These are phyloP conservation scores for Saccostrea cuccullata DNA, from an alignment of 1,140 invertebrate genomes.

Conservation along the genomic window DNA sequence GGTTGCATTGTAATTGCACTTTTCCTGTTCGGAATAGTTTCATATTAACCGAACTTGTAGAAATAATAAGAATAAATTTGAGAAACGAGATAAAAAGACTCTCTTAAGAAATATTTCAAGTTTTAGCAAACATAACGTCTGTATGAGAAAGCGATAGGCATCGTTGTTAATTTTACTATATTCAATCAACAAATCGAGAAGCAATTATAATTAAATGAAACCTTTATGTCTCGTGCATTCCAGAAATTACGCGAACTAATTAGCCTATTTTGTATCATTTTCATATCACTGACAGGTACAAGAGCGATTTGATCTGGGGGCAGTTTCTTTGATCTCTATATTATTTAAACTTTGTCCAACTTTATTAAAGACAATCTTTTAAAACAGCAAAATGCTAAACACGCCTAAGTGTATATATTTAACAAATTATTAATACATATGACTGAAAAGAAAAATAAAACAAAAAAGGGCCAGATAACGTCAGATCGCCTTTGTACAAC, in stretches of 20 bases:
- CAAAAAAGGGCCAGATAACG: not conserved
- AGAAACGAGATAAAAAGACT: not conserved
- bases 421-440: not conserved
- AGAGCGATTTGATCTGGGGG: not conserved
- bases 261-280: not conserved
- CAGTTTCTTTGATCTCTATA: not conserved
- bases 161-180: not conserved
- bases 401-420: constrained; percentile 4
- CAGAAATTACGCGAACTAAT: not conserved
- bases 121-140: not conserved
- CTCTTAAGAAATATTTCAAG: not conserved
- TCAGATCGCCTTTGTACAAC: not conserved
- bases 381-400: not conserved
- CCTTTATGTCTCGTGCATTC: not conserved
- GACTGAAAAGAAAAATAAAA: not conserved
- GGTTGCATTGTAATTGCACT: not conserved
- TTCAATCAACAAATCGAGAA: not conserved
- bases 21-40: not conserved
- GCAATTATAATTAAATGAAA: not conserved
- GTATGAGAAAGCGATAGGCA: not conserved
- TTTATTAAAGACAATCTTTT: not conserved
- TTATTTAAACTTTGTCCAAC: constrained; percentile 8
- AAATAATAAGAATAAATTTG: not conserved
- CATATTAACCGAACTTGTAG: not conserved
- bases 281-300: not conserved